Base-by-base conservation (phyloP, 2,113 vertebrate species). In the Albula goreensis region DNA sequence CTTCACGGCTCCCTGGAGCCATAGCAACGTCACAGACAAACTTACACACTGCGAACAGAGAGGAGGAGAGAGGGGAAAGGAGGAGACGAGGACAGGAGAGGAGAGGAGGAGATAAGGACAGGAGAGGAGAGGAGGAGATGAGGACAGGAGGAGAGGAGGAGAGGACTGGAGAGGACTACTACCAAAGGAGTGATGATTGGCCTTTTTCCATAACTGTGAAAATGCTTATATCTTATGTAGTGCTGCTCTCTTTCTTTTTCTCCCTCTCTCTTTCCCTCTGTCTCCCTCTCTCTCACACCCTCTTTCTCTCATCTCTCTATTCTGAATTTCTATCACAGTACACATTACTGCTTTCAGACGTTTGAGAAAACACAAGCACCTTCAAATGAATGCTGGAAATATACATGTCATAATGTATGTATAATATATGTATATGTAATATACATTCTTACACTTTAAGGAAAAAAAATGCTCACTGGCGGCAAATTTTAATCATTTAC, bases 171-270 rank as follows among this genome's bases (percentile, higher is more conserved):
- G 63, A 57, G 48, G 81, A 81, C 15, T 19, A 25, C 70, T 78
- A 17, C 78, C 22, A 15, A 22, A 80, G 22, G 49, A 78, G 51
- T 17, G 15, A 80, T 77, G 41, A 87, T 66, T 31, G 66, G 53
- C 82, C 83, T 66, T 70, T 82, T 78, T 80, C 77, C 25, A 60
- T 53, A 83, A 49, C 15, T 50, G 31, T 79, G 52, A 53, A 82
- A 79, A 82, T n/a, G 82, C 86, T 83, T 83, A 79, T 83, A 83
- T 79, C 70, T 25, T 52, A 5, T 25, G 22, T 31, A 74, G 22
- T 74, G 31, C 70, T n/a, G n/a, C 31, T 25, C 22, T 31, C 5
- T 74, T n/a, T 9, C 19, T 9, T 9, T 31, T 22, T 74, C 70
- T 10, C 70, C 6, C 70, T 31, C 15, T 22, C 78, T 80, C 56